Evolutionary conservation across 2,888 invertebrate species (phyloP), one percentile per base, ranked within the genome.

Genomic region (Lottia gigantea): DNA sequence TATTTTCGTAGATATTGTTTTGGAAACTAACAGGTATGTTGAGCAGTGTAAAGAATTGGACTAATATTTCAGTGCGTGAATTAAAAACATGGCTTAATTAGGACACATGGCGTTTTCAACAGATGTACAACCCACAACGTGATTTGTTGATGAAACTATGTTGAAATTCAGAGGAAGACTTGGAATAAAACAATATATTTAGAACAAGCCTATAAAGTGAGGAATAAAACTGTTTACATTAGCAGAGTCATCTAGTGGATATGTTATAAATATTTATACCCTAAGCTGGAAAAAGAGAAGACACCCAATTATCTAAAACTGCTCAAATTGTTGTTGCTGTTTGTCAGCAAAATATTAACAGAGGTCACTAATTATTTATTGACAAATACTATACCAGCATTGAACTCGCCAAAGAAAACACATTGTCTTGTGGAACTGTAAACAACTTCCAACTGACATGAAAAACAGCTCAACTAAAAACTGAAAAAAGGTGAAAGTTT

Each of bases 71-170:
- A 46, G 15, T 46, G 46, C 11, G 8, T 46, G 46, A 46, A 46
- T 46, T 46, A 15, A 46, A 8, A 8, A 46, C 15, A 12, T 8
- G 46, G 8, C 46, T 8, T 46, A 46, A 12, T 15, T 12, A 12
- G 46, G 46, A 46, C 11, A 46, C 11, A 46, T 46, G 8, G 46
- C 8, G 46, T n/a, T 47, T 47, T 16, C 47, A 47, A 47, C 16
- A 47, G 15, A n/a, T 47, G 47, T 47, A 47, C n/a, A 15, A 47
- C 47, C 6, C 47, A 16, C 0, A 47, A 8, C n/a, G 15, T 47
- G 47, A 47, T 16, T n/a, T 47, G 47, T 47, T 47, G 47, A 47
- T 47, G 47, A 47, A n/a, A 47, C 47, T n/a, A 47, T 47, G 47
- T n/a, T 16, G 2, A n/a, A 14, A 16, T 14, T 16, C 14, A 47